Evolutionary conservation across 2,888 invertebrate species (phyloP).

Genomic region (Alloscopus bannaensis): DNA sequence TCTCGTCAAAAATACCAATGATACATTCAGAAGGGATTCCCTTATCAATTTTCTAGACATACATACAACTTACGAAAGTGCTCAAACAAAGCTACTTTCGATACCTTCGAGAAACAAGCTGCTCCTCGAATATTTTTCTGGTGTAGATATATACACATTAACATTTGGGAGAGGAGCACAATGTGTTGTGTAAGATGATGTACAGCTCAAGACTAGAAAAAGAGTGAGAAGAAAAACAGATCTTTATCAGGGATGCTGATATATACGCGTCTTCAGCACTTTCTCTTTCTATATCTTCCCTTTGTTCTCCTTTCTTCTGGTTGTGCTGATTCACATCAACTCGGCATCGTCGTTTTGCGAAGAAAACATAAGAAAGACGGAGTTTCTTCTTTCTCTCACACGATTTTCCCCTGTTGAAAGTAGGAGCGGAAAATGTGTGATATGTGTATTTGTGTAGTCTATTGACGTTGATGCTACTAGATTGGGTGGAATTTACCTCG

Average conservation of each 20-base stretch:
- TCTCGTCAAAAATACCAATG: no score
- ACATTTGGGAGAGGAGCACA: neutral
- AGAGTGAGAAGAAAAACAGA: constrained; percentile 37
- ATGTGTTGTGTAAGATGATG: no score
- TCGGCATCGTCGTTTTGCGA: neutral
- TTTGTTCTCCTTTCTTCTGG: neutral
- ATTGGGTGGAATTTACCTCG: constrained; percentile 53
- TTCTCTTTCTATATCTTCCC: constrained; percentile 7
- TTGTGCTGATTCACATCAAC: constrained; percentile 33
- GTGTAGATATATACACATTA: neutral
- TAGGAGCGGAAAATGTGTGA: constrained; percentile 24
- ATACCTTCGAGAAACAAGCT: neutral
- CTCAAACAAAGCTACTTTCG: neutral
- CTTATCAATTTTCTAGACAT: no score
- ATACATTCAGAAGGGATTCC: no score
- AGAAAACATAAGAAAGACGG: neutral
- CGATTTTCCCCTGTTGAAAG: neutral
- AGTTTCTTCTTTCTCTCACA: neutral
- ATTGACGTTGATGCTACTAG: constrained; percentile 58
- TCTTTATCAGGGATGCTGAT: constrained; percentile 30
- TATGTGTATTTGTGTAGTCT: constrained; percentile 49
- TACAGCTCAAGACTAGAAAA: constrained; percentile 20
- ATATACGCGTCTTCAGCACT: constrained; percentile 13
- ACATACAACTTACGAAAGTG: no score
- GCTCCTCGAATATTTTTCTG: neutral